Base-by-base conservation (phyloP, 2,888 invertebrate species). In the Beris chalybata region DNA sequence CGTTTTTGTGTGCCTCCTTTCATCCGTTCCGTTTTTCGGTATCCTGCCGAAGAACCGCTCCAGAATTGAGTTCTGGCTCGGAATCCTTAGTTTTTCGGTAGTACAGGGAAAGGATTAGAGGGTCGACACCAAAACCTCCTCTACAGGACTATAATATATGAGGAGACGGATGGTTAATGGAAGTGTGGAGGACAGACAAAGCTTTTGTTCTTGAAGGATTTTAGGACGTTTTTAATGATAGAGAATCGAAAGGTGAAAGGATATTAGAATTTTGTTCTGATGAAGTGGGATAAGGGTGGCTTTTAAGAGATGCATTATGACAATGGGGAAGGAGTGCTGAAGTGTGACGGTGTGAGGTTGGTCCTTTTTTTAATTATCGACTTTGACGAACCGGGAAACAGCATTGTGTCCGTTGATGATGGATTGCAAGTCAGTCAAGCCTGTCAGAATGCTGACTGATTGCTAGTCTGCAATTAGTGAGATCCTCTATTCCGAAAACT, bases 141-240 rank as follows among this genome's bases (percentile, higher is more conserved):
- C 50, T 61, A 38, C 50, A 61, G 50, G 52, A 50, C 22, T 22
- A 61, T 61, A 50, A 38, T 22, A 32, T 48, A 38, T 15, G 61
- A 61, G 61, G 61, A 61, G 52, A 52, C 61, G 32, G 61, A 61
- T 44, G 61, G 61, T 50, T 47, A 50, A 59, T 59, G 61, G 32
- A 61, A 50, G 61, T 15, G 52, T 22, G 50, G 52, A 52, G 38
- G 50, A 61, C 52, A 61, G 61, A 61, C 61, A 61, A 61, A 50
- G 61, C 61, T 61, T 61, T 61, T 61, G 61, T 61, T 61, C 61
- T 61, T 61, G 52, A 61, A 61, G 61, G 61, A 61, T 61, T 61
- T 61, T 50, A 61, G 61, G 61, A 61, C 61, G 50, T 61, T 61
- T 61, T 61, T 61, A 61, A 61, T 61, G 61, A 61, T 61, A 61